Evolutionary conservation across 2,888 invertebrate genomes (phyloP).

Genomic region (Parthenolecanium corni): DNA sequence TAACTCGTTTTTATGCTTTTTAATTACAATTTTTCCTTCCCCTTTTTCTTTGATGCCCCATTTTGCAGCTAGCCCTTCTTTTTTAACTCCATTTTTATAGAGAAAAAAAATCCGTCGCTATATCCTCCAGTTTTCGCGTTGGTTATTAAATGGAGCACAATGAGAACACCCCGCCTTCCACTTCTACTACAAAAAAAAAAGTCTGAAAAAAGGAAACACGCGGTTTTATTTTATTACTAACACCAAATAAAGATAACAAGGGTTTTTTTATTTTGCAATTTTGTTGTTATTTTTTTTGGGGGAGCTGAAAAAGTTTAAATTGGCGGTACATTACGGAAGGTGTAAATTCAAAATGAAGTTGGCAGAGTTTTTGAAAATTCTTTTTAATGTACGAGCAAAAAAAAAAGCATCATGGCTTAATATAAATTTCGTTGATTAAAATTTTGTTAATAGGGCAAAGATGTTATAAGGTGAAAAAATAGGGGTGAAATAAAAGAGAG

Average conservation of each 20-base stretch:
- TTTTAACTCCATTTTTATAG: neutral
- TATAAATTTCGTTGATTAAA: neutral
- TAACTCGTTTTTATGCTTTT: slow-evolving; percentile 28
- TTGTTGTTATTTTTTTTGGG: neutral
- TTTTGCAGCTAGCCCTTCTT: neutral
- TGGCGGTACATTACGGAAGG: neutral
- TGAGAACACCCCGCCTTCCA: too few species aligned
- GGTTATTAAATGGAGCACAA: too few species aligned
- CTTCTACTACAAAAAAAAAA: too few species aligned
- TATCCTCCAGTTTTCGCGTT: too few species aligned
- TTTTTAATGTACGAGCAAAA: neutral
- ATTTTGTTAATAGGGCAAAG: slow-evolving; percentile 2
- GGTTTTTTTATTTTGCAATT: neutral
- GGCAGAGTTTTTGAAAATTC: neutral
- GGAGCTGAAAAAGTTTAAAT: neutral
- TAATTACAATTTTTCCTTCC: slow-evolving; percentile 17
- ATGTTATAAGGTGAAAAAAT: neutral
- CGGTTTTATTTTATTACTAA: slow-evolving; percentile 12
- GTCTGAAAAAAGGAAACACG: neutral
- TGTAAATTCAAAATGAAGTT: neutral
- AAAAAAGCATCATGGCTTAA: too few species aligned
- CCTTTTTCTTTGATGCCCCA: neutral
- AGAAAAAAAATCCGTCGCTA: neutral
- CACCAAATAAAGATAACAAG: neutral
- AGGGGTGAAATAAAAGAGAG: neutral